A percentile compares a stretch with the other conserved stretches of the same genome.
Conservation (phyloP, 2,888 invertebrate genomes). For the Drosophila setosimentum region DNA sequence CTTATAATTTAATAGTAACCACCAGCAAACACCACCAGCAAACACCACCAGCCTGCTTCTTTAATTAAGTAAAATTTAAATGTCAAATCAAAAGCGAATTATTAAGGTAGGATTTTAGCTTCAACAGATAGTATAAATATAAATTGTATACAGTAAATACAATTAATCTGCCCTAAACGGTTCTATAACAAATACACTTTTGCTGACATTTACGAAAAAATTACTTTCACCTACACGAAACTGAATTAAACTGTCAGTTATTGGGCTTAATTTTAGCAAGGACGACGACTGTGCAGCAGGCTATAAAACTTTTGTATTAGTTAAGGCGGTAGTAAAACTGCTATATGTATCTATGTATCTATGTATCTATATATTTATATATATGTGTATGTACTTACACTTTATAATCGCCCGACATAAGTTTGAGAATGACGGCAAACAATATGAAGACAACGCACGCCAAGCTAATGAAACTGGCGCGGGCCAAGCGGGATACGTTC, state of each 20-base stretch:
- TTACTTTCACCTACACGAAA: not conserved
- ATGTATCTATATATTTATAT: not conserved
- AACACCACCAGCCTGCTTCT: not conserved
- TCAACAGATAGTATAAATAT: not conserved
- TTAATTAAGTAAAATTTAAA: not conserved
- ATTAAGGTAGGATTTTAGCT: not conserved
- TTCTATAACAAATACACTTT: constrained; percentile 3
- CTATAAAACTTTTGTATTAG: not conserved
- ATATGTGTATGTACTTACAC: constrained; percentile 87
- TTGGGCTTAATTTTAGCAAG: not conserved
- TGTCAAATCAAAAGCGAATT: not conserved
- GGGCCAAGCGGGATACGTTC: constrained; percentile 87
- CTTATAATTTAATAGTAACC: not conserved
- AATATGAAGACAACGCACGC: constrained; percentile 91
- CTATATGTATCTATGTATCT: constrained; percentile 1
- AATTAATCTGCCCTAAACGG: not conserved
- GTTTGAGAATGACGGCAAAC: constrained; percentile 87
- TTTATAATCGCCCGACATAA: constrained; percentile 86
- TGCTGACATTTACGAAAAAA: constrained; percentile 9
- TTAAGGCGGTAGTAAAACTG: constrained; percentile 20
- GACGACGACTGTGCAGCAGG: not conserved
- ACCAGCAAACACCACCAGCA: not conserved
- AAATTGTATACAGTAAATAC: not conserved
- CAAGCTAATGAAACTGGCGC: constrained; percentile 86
- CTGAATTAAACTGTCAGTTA: constrained; percentile 1